Evolutionary conservation across 2,888 invertebrate species (phyloP).

Genomic region (Onchidella celtica): DNA sequence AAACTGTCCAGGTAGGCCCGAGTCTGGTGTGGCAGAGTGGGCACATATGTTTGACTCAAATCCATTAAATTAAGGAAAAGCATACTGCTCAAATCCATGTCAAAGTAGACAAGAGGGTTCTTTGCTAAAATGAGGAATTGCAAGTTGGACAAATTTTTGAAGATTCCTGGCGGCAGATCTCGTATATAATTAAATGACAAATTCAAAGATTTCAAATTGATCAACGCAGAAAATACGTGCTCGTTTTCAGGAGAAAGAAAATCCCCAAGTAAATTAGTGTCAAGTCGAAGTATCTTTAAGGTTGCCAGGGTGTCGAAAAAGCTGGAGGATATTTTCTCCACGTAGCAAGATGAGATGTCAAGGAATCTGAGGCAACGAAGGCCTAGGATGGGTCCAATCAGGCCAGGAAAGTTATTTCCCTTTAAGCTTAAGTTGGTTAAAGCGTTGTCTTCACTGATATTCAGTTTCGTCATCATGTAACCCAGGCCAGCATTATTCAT

Average conservation of each 20-base stretch:
- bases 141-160: neutral
- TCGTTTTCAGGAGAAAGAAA: neutral
- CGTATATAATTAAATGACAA: neutral
- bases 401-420: neutral
- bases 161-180: neutral
- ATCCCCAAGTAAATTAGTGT: neutral
- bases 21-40: neutral
- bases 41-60: neutral
- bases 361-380: neutral
- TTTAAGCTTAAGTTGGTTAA: neutral
- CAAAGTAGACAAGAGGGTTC: neutral
- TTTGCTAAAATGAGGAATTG: neutral
- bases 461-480: neutral
- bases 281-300: conserved; percentile 15
- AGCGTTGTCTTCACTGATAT: conserved; percentile 2
- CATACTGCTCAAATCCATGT: neutral
- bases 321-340: neutral
- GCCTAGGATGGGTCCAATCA: conserved; percentile 16
- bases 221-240: neutral
- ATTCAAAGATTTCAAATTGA: neutral
- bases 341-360: neutral
- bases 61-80: neutral
- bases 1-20: neutral
- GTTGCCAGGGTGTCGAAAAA: conserved; percentile 4
- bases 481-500: conserved; percentile 4